Evolutionary conservation across 2,113 vertebrate genomes (phyloP).

Genomic region (Copsychus sechellarum): DNA sequence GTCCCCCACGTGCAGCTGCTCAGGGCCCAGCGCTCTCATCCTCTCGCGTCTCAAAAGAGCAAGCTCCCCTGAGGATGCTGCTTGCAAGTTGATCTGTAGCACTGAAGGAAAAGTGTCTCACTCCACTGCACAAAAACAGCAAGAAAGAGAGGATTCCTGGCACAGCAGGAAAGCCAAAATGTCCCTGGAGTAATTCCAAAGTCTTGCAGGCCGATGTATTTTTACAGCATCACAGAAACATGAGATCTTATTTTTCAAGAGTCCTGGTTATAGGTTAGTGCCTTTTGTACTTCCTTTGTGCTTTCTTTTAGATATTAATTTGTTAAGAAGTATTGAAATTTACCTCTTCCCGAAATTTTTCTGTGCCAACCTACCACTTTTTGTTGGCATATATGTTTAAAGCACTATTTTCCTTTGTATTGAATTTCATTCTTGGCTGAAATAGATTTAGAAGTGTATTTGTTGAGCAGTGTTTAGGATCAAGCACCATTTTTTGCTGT

Average conservation of each 20-base stretch:
- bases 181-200: constrained; percentile 17
- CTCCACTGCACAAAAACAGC: neutral
- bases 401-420: neutral
- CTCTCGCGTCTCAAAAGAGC: neutral
- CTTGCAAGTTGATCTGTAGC: neutral
- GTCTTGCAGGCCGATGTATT: neutral
- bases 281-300: neutral
- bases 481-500: neutral
- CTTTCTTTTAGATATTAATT: neutral
- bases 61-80: neutral
- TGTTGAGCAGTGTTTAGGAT: neutral
- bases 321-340: neutral
- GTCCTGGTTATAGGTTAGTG: neutral
- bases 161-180: neutral
- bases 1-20: neutral
- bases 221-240: constrained; percentile 2
- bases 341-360: neutral
- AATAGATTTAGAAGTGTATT: neutral
- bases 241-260: neutral
- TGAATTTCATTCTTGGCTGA: neutral
- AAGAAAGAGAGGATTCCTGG: neutral
- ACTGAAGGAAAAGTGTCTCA: neutral
- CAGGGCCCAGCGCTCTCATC: rapidly evolving
- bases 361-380: neutral
- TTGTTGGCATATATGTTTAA: neutral